Evolutionary conservation across 2,797 vertebrate genomes (phyloP).

Genomic region (Rhinophrynus dorsalis): DNA sequence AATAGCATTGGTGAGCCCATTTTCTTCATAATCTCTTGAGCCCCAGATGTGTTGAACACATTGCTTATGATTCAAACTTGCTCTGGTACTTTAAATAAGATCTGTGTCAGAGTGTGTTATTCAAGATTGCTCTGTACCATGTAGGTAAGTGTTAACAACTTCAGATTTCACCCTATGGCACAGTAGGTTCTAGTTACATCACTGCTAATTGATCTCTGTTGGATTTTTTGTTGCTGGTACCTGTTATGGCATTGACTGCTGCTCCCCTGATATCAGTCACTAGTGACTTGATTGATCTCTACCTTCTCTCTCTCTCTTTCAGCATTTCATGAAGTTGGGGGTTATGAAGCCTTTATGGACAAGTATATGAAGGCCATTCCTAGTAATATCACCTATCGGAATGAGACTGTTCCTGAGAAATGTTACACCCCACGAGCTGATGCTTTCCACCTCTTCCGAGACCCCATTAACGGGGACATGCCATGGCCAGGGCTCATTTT

Average conservation of each 20-base stretch:
- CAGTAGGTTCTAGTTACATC: too few relatives aligned
- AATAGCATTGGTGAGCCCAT: too few relatives aligned
- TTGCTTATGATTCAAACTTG: too few relatives aligned
- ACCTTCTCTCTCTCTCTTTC: neutral
- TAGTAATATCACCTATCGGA: neutral
- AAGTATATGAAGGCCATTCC: slow-evolving; percentile 85
- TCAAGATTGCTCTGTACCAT: too few relatives aligned
- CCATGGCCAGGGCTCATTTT: slow-evolving; percentile 89
- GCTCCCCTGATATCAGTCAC: neutral
- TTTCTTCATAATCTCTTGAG: too few relatives aligned
- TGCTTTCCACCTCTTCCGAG: slow-evolving; percentile 86
- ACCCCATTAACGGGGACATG: slow-evolving; percentile 78
- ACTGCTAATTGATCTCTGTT: too few relatives aligned
- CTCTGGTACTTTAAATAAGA: too few relatives aligned
- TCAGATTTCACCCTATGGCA: too few relatives aligned
- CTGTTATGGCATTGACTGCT: neutral
- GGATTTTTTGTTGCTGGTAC: too few relatives aligned
- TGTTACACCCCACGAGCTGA: slow-evolving; percentile 83
- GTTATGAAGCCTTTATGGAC: slow-evolving; percentile 76
- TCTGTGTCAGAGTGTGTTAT: too few relatives aligned
- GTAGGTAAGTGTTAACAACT: too few relatives aligned
- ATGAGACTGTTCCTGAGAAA: slow-evolving; percentile 29
- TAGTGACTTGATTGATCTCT: neutral
- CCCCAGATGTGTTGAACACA: too few relatives aligned
- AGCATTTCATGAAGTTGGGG: slow-evolving; percentile 82